Conservation (phyloP, 1,140 invertebrate genomes). For the Bombus polaris region DNA sequence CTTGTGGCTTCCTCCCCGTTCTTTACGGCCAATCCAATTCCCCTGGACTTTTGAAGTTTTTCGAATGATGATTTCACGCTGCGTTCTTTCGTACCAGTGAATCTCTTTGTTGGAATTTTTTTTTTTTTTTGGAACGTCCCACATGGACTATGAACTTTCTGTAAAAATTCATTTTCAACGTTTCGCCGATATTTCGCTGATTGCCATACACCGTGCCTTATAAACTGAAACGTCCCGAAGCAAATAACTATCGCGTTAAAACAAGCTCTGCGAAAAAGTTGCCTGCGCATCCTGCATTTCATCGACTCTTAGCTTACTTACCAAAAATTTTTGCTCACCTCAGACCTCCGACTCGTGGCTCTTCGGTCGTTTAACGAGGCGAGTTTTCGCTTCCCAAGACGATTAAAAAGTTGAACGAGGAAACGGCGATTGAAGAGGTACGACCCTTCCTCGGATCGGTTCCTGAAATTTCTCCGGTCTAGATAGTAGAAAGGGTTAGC, state of each 20-base stretch:
- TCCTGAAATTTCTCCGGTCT: conserved; percentile 21
- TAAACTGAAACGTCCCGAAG: too few relatives aligned
- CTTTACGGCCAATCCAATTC: not conserved
- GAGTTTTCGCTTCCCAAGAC: not conserved
- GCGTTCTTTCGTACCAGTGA: not conserved
- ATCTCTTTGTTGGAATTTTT: not conserved
- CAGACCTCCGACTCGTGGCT: not conserved
- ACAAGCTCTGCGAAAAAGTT: too few relatives aligned
- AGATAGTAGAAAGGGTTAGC: not conserved
- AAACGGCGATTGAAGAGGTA: conserved; percentile 13
- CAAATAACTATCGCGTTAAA: too few relatives aligned
- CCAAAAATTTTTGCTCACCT: not conserved
- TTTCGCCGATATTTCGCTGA: too few relatives aligned
- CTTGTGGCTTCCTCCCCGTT: too few relatives aligned
- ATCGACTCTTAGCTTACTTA: not conserved
- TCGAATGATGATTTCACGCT: not conserved
- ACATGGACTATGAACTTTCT: not conserved
- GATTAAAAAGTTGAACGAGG: conserved; percentile 6
- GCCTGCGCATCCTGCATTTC: too few relatives aligned
- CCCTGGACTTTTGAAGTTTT: not conserved
- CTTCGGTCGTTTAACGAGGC: not conserved
- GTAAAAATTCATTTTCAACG: not conserved
- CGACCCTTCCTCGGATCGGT: not conserved
- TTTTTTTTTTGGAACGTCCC: not conserved
- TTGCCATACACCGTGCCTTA: too few relatives aligned